Conservation (phyloP, 2,113 vertebrate genomes). For the Phylloscopus trochiloides region DNA sequence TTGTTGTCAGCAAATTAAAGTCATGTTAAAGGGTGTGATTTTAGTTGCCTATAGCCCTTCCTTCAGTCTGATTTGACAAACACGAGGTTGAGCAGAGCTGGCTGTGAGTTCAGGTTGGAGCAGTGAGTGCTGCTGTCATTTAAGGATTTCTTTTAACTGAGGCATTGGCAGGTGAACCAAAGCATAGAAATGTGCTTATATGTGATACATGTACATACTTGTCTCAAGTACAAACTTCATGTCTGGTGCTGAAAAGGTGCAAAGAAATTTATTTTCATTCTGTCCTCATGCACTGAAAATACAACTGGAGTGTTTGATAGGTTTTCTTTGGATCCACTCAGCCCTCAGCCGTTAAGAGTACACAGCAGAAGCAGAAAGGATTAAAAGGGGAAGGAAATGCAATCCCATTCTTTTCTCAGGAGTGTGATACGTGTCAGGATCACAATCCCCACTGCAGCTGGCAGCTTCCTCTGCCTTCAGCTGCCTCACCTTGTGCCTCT, state of each 20-base stretch:
- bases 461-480: background rate
- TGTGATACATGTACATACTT: background rate
- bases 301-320: background rate
- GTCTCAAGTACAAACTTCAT: background rate
- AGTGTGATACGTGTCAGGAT: background rate
- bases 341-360: background rate
- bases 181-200: accelerated
- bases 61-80: background rate
- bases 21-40: background rate
- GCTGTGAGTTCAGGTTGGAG: background rate
- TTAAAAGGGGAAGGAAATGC: background rate
- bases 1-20: background rate
- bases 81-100: background rate
- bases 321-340: background rate
- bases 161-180: background rate
- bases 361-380: background rate
- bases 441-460: background rate
- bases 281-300: background rate
- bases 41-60: background rate
- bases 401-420: background rate
- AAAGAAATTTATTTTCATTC: background rate
- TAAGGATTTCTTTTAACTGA: background rate
- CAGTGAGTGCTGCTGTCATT: background rate
- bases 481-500: background rate
- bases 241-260: background rate